Evolutionary conservation across 37 sponge, comb jelly and placozoan genomes (phyloP), one percentile per base, ranked within the genome.

Genomic region (Amphimedon queenslandica): DNA sequence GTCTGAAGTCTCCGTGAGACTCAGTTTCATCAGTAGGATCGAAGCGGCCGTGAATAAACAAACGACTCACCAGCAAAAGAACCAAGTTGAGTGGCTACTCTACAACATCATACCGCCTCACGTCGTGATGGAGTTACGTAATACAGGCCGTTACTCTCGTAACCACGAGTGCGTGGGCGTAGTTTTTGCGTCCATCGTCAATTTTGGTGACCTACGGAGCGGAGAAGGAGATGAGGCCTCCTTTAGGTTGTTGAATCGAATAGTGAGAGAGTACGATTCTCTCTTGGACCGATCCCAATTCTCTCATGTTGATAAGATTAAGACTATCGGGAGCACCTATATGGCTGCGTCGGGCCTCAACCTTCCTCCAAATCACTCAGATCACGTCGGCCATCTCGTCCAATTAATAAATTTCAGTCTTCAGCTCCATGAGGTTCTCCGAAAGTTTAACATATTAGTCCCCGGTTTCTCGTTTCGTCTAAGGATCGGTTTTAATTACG

Each of bases 151-250:
- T 64, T 96, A 74, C 51, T 96, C 96, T 0, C 84, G 86, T n/a
- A 79, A 89, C 55, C 84, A 92, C 41, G 90, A 92, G 13, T 87
- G 87, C 72, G 96, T 92, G 34, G 93, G 93, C 28, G 96, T 96
- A 31, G 77, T 92, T 3, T 96, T 96, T 76, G 96, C 90, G 0
- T 88, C 93, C 28, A 89, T 96, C 25, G 86, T 78, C 56, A 96
- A 96, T 75, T 86, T 96, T 69, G 58, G 69, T 68, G 80, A 91
- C 4, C 89, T 92, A 30, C 64, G 24, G 0, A 41, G 64, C 18
- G 76, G 80, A 34, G 71, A 51, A 8, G 63, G 53, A 1, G 82
- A 79, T n/a, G 66, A 43, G 29, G 82, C 80, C 11, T 63, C 70
- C 4, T 42, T 65, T 40, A 58, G 89, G 24, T 30, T 93, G 0